Evolutionary conservation across 35 echinoderm and acorn worm species (phyloP).

Genomic region (Apostichopus parvimensis): DNA sequence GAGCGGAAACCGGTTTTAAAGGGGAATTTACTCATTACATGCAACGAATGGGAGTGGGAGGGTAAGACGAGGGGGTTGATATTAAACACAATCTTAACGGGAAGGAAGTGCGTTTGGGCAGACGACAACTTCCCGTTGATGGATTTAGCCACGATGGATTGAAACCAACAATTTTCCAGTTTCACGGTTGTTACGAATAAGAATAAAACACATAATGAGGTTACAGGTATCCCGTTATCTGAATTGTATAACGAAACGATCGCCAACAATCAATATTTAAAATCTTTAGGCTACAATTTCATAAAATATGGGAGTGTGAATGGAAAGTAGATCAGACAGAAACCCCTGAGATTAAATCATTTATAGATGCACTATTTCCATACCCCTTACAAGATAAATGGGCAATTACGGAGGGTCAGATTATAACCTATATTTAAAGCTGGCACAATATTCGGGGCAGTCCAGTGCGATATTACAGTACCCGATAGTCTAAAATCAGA

Average conservation of each 20-base stretch:
- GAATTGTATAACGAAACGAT: constrained; percentile 27
- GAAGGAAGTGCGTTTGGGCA: neutral
- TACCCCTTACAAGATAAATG: constrained; percentile 7
- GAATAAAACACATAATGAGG: constrained; percentile 13
- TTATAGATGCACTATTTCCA: constrained; percentile 22
- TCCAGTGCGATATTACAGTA: constrained; percentile 36
- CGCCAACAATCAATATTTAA: neutral
- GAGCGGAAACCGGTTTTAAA: constrained; percentile 18
- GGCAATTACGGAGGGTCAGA: neutral
- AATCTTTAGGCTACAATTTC: neutral
- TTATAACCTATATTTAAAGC: neutral
- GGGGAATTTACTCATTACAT: constrained; percentile 19
- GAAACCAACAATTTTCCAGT: constrained; percentile 28
- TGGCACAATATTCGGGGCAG: constrained; percentile 17
- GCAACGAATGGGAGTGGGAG: constrained; percentile 35
- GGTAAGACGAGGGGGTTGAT: neutral
- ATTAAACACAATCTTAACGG: constrained; percentile 48
- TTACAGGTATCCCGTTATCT: neutral
- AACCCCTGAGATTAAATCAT: too few relatives aligned
- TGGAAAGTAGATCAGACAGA: neutral
- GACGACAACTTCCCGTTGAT: constrained; percentile 42
- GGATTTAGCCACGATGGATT: constrained; percentile 3
- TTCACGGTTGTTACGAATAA: constrained; percentile 33
- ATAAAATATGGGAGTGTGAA: constrained; percentile 51
- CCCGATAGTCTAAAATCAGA: constrained; percentile 9